Base-by-base conservation (phyloP, 2,797 vertebrate genomes). In the Coendou prehensilis region DNA sequence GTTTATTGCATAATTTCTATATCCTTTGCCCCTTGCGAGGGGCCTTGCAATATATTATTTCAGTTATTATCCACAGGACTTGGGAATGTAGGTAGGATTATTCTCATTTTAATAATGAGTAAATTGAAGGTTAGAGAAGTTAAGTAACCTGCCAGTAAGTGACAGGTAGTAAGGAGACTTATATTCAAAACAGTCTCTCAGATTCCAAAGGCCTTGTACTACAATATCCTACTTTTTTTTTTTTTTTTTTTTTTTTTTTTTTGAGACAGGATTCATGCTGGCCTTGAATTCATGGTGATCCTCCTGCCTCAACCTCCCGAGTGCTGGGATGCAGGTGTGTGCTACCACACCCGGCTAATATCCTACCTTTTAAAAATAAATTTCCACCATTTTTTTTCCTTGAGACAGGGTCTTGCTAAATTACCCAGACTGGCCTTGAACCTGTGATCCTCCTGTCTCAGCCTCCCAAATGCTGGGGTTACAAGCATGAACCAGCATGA, bases 101-200 rank as follows among this genome's bases (percentile, higher is more conserved):
- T 86, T 94, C 20, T 20, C 33, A 33, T 30, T 89, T 92, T 82
- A 30, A 23, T 82, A 56, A 23, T 71, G 50, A 96, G 33, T 73
- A 91, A 67, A 86, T 54, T 69, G 45, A 94, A 45, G 50, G n/a
- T 59, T 87, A 69, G 61, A 94, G 76, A 93, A 75, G 57, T 75
- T 92, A 79, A 89, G 41, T 79, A 79, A 73, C 7, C 45, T 78
- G 67, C 20, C 63, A 45, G 45, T 83, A 33, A 64, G 26, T 37
- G 89, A 71, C 50, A 87, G 56, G 57, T 47, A 50, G 30, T 59
- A 91, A 93, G 54, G 84, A 84, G 59, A 64, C 17, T 87, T 33
- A 80, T 75, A 45, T 52, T 82, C 54, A 37, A 14, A 79, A 57
- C 17, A 45, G 13, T 52, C n/a, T 73, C 17, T 87, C 15, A 6